Evolutionary conservation across 2,888 invertebrate species (phyloP).

Genomic region (Oligia fasciuncula): DNA sequence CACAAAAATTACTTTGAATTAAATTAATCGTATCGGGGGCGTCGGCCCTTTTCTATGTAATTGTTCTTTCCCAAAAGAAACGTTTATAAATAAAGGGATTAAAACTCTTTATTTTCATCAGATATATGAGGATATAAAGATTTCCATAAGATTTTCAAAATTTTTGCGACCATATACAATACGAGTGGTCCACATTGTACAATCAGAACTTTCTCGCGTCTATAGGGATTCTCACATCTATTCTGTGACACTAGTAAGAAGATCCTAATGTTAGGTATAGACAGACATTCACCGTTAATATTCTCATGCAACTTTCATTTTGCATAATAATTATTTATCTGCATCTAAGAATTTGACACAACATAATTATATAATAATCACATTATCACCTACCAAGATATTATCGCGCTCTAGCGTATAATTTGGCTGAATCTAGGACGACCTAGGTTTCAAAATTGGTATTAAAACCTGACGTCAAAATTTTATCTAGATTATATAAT

Average conservation of each 20-base stretch:
- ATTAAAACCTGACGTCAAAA: slow-evolving; percentile 24
- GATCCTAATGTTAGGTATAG: background rate
- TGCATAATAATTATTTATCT: slow-evolving; percentile 31
- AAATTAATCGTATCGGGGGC: too few relatives aligned
- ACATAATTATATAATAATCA: slow-evolving; percentile 49
- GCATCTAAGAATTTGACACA: slow-evolving; percentile 23
- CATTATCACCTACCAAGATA: slow-evolving; percentile 34
- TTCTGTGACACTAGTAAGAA: background rate
- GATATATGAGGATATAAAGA: background rate
- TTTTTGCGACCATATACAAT: background rate
- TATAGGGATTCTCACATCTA: background rate
- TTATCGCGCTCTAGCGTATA: slow-evolving; percentile 20
- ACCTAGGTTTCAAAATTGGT: slow-evolving; percentile 43
- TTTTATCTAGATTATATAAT: slow-evolving; percentile 18
- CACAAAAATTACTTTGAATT: too few relatives aligned
- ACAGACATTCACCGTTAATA: slow-evolving; percentile 6
- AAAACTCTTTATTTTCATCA: background rate
- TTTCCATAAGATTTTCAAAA: background rate
- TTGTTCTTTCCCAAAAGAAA: too few relatives aligned
- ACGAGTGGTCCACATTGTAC: background rate
- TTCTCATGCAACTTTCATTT: slow-evolving; percentile 43
- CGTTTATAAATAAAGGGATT: background rate
- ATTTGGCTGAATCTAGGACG: slow-evolving; percentile 53
- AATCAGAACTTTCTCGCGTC: background rate
- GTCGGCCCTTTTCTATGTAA: too few relatives aligned